These are phyloP conservation scores for Polyommatus iphigenia DNA, from an alignment of 2,888 invertebrate species.

Conservation along the genomic window DNA sequence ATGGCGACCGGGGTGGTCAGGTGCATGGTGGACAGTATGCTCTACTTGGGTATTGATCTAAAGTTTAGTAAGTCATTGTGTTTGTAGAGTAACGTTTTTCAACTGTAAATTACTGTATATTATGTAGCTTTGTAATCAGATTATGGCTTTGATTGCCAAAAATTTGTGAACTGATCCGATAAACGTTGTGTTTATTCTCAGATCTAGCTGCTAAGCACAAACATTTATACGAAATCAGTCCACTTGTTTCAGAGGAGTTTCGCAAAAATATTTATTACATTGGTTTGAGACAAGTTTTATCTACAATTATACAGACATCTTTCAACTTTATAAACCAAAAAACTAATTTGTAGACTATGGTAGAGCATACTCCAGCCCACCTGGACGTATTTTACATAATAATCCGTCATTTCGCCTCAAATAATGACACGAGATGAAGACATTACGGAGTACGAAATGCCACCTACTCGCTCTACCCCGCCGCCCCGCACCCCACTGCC, in stretches of 20 bases:
- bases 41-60: constrained; percentile 45
- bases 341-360: constrained; percentile 17
- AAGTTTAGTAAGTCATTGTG: background rate
- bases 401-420: constrained; percentile 57
- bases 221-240: no score
- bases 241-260: no score
- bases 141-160: no score
- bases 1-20: constrained; percentile 57
- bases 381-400: constrained; percentile 52
- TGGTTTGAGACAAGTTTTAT: no score
- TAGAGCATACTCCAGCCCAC: constrained; percentile 45
- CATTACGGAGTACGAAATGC: constrained; percentile 45
- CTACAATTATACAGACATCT: no score
- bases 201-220: no score
- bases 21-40: constrained; percentile 41
- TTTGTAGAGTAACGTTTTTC: background rate
- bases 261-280: no score
- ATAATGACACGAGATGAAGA: constrained; percentile 52
- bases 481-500: background rate
- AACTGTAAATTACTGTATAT: no score
- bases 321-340: background rate
- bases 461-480: background rate
- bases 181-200: no score
- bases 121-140: no score
- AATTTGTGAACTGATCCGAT: no score